Base-by-base conservation (phyloP, 2,113 vertebrate genomes). In the Hemiprocne comata region DNA sequence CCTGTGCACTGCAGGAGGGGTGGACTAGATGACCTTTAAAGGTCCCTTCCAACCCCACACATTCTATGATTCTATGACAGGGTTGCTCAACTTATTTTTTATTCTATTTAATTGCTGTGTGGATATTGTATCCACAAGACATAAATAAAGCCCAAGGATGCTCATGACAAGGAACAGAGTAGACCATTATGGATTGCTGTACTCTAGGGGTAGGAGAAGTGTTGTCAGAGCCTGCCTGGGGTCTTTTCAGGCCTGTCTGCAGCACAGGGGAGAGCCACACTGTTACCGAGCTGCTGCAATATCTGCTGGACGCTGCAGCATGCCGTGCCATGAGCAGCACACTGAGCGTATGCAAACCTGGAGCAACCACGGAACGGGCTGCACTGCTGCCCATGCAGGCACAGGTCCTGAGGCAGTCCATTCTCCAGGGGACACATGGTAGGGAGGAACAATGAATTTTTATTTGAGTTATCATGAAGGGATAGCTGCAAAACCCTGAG, bases 271-370 rank as follows among this genome's bases (percentile, higher is more conserved):
- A 44, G 34, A 86, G 36, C n/a, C 64, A 18, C 4, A 0, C 62
- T 36, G 34, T 24, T 38, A 48, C 0, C 1, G 3, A 42, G 34
- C 23, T 57, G 53, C 57, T 57, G 38, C 2, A 0, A 25, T 6
- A 36, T 25, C 62, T 25, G 55, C 38, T 64, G 2, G 0, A 19
- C 1, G 1, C 38, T 54, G 66, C 42, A 64, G 61, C 29, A 13
- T 8, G 12, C 48, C 48, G 9, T 0, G 0, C 26, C 55, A 66
- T 0, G 0, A 61, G 74, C 70, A 44, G 40, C 78, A 61, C 0
- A 0, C 26, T 58, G 51, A 85, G 53, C 40, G 29, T 7, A 7
- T 0, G 3, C 65, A 61, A 67, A 31, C 57, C 48, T 55, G 42
- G 42, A 62, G 48, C 19, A 69, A 79, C 58, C 2, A 4, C 28